Evolutionary conservation across 2,113 vertebrate species (phyloP).

Genomic region (Tichodroma muraria): DNA sequence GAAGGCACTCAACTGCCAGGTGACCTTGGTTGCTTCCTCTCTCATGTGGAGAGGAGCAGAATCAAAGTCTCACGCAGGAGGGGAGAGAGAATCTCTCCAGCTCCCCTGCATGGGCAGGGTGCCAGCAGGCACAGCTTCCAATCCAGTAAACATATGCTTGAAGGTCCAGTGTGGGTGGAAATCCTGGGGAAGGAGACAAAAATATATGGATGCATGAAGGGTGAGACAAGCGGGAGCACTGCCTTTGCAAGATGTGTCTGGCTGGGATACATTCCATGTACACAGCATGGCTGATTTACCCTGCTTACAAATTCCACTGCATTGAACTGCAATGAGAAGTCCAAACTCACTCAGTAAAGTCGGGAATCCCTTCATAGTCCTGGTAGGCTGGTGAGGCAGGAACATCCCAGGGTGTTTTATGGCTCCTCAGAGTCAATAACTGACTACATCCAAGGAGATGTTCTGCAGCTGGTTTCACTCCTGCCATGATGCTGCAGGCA

Average conservation of each 20-base stretch:
- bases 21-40: not conserved
- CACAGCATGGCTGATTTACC: not conserved
- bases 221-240: not conserved
- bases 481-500: not conserved
- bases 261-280: not conserved
- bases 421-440: not conserved
- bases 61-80: not conserved
- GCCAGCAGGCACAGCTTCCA: not conserved
- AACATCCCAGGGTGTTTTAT: not conserved
- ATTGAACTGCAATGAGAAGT: not conserved
- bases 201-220: not conserved
- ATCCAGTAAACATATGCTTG: not conserved
- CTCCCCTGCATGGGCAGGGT: fast-evolving
- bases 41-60: not conserved
- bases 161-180: not conserved
- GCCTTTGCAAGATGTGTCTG: not conserved
- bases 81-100: not conserved
- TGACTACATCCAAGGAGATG: not conserved
- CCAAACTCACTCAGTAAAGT: not conserved
- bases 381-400: not conserved
- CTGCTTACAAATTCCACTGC: not conserved
- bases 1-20: not conserved
- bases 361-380: not conserved
- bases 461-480: not conserved
- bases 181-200: not conserved